phyloP scores from a whole-genome alignment of 2,797 vertebrate genomes.

The Sebastes cheni region DNA sequence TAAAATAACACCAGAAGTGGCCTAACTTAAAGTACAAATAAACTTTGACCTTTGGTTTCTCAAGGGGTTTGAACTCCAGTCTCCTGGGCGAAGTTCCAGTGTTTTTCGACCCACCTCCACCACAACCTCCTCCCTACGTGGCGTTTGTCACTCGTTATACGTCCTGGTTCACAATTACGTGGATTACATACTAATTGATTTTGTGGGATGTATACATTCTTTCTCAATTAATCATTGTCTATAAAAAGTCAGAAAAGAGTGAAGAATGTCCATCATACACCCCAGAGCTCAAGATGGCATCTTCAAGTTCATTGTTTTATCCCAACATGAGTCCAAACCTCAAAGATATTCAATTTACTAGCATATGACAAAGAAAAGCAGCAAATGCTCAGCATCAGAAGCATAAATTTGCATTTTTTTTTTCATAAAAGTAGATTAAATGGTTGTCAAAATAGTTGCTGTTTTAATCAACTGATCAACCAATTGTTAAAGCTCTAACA shows the following conservation, averaged over 20 bases:
- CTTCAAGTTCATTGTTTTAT: background rate
- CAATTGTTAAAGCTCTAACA: background rate
- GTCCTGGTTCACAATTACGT: too few species aligned
- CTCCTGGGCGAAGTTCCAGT: background rate
- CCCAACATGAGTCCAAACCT: background rate
- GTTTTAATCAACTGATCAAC: background rate
- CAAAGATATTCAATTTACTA: background rate
- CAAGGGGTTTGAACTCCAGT: background rate
- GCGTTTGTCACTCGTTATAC: too few species aligned
- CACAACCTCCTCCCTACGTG: too few species aligned
- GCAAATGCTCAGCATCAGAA: background rate
- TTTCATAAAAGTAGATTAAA: background rate
- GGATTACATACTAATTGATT: too few species aligned
- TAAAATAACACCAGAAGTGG: background rate
- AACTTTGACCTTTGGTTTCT: background rate
- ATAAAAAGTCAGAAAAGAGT: background rate
- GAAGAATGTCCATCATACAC: background rate
- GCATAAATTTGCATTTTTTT: background rate
- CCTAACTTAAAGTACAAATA: background rate
- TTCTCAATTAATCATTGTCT: too few species aligned
- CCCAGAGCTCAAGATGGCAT: background rate
- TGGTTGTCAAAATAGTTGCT: background rate
- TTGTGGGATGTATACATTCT: background rate
- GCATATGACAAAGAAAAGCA: background rate
- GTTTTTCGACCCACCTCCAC: too few species aligned